Conservation (phyloP, 2,113 vertebrate genomes). For the rabbit (Oryctolagus cuniculus) region mOryCun1.1 NC_091453.1:106052501-106053000, state of each 20-base stretch:
- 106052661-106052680: slow-evolving; percentile 6
- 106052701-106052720: background rate
- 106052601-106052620: background rate
- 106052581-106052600: background rate
- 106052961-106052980: background rate
- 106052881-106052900: background rate
- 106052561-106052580: background rate
- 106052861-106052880: background rate
- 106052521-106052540: background rate
- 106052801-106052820: background rate
- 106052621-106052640: slow-evolving; percentile 8
- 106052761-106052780: background rate
- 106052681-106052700: slow-evolving; percentile 17
- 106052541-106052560: slow-evolving; percentile 21
- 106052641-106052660: background rate
- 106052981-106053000: background rate
- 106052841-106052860: slow-evolving; percentile 30
- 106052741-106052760: background rate
- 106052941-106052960: background rate
- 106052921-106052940: background rate
- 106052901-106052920: background rate
- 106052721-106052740: slow-evolving; percentile 5
- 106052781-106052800: background rate
- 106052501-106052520: slow-evolving; percentile 32
- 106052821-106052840: background rate